Evolutionary conservation across 2,888 invertebrate species (phyloP), one percentile per base, ranked within the genome.

Genomic region (Rhagium mordax): DNA sequence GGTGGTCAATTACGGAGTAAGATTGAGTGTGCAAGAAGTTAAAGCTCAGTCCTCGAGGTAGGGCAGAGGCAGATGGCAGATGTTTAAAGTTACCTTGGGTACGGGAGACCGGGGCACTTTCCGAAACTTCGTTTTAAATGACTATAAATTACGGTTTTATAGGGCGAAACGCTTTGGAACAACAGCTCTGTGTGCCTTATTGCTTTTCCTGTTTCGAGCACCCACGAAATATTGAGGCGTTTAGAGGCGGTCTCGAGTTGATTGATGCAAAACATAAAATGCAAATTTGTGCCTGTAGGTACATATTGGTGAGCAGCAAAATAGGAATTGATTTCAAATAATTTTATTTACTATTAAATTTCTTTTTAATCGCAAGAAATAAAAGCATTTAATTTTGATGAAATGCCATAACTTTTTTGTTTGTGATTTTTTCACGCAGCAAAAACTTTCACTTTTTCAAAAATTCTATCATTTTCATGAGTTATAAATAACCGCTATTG

Each of bases 1-100:
- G 24, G 66, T 66, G 71, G 71, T 71, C 71, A 71, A 71, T 71
- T 53, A 51, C 71, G 16, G 60, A 71, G 49, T 66, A 71, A 18
- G 60, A 71, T 59, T n/a, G 71, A 29, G 24, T 20, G 59, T 65
- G 59, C 65, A 66, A 66, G 66, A 66, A 60, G 66, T 71, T 57
- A 60, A 71, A 66, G 66, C 66, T 71, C 66, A 48, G 71, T 66
- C 41, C 71, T 66, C 71, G 57, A 64, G 66, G 60, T 64, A 66
- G 64, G 47, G 48, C 60, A 71, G 48, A 21, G 62, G 68, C 72
- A 72, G 72, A 53, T 72, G 72, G 72, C 68, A 72, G 71, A 71
- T 72, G 67, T 62, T 53, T 67, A 64, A 66, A 49, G 64, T 70
- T 70, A 51, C 59, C 68, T 57, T 51, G 29, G n/a, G 59, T 15